These are phyloP conservation scores for Scolopax bukidnonensis DNA, from an alignment of 2,797 vertebrate species.

Conservation along the genomic window DNA sequence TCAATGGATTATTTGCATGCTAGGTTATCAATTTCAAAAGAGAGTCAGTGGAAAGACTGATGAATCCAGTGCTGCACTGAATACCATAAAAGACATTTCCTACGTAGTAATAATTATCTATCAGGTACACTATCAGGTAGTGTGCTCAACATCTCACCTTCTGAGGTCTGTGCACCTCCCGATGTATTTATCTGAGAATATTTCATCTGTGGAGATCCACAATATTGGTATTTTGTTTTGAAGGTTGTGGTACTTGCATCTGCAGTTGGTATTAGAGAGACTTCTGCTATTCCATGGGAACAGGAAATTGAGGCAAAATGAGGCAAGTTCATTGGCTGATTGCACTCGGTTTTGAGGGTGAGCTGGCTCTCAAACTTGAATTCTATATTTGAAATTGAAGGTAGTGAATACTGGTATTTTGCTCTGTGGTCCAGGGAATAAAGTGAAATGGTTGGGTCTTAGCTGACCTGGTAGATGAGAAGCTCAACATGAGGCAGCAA, in stretches of 20 bases:
- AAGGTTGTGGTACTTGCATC: not conserved
- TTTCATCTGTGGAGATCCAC: rapidly evolving
- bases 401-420: not conserved
- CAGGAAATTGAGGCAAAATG: not conserved
- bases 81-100: not conserved
- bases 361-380: not conserved
- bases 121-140: not conserved
- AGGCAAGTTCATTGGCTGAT: not conserved
- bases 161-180: not conserved
- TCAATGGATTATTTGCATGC: not conserved
- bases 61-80: not conserved
- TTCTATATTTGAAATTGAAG: not conserved
- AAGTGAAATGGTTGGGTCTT: not conserved
- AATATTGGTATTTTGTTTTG: not conserved
- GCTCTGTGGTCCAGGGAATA: not conserved
- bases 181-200: not conserved
- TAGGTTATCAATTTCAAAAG: not conserved
- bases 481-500: too few relatives aligned
- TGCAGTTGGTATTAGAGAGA: not conserved
- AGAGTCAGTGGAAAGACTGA: not conserved
- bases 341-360: not conserved
- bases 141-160: not conserved
- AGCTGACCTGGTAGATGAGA: not conserved
- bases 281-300: not conserved
- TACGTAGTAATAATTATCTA: not conserved